These are phyloP conservation scores for Psilopsiagon aurifrons DNA, from an alignment of 2,113 vertebrate genomes.

Conservation along the genomic window DNA sequence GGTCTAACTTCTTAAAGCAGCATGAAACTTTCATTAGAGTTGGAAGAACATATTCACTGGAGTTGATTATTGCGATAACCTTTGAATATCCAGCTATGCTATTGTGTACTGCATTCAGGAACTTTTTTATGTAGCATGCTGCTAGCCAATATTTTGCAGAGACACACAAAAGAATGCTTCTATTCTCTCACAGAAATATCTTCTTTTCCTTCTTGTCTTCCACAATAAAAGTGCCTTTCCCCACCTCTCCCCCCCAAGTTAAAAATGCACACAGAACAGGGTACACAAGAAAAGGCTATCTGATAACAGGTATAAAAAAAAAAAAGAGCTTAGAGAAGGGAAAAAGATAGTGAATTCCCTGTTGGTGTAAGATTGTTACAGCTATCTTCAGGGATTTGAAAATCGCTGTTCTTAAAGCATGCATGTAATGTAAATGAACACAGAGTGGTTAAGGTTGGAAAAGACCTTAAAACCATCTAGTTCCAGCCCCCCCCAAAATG, in stretches of 20 bases:
- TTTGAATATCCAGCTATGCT: not conserved
- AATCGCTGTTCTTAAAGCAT: not conserved
- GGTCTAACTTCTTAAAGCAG: not conserved
- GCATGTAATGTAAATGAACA: not conserved
- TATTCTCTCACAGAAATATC: not conserved
- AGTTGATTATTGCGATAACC: not conserved
- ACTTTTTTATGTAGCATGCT: not conserved
- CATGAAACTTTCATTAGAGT: not conserved
- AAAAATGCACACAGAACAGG: not conserved
- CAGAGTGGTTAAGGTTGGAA: not conserved
- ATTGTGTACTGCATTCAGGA: not conserved
- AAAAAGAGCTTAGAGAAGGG: not conserved
- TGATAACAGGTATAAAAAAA: not conserved
- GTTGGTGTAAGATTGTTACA: not conserved
- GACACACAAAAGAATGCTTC: not conserved
- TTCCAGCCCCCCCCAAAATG: not conserved
- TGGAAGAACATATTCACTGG: not conserved
- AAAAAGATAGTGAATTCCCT: not conserved
- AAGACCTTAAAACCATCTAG: not conserved
- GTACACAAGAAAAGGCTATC: not conserved
- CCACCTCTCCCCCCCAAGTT: not conserved
- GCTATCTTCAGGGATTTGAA: not conserved
- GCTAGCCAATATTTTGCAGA: constrained; percentile 2
- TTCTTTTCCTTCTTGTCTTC: not conserved
- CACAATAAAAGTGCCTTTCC: not conserved